These are phyloP conservation scores for Sarcophaga peregrina DNA, from an alignment of 1,140 invertebrate species.

Conservation along the genomic window DNA sequence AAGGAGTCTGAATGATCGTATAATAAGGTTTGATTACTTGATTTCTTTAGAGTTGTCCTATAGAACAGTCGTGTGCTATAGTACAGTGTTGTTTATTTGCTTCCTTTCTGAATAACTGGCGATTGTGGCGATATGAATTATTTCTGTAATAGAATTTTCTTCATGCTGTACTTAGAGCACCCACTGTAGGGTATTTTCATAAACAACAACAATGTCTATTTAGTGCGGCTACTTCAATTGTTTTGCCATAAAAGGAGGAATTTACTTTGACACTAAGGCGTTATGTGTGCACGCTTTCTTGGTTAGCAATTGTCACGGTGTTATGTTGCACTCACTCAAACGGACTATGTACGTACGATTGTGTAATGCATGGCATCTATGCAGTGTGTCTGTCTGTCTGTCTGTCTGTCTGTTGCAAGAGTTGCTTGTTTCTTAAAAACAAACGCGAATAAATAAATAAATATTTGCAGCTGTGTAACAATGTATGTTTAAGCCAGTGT, in stretches of 20 bases:
- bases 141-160: no score
- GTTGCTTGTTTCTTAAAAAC: not conserved
- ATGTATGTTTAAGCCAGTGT: conserved; percentile 15
- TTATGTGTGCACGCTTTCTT: conserved; percentile 38
- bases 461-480: conserved; percentile 22
- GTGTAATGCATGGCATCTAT: no score
- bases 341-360: not conserved
- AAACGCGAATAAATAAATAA: conserved; percentile 7
- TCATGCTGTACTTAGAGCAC: no score
- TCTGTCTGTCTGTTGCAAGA: not conserved
- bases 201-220: no score
- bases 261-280: conserved; percentile 48
- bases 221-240: conserved; percentile 44
- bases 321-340: conserved; percentile 11
- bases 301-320: conserved; percentile 41
- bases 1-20: no score
- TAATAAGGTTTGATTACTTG: no score
- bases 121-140: no score
- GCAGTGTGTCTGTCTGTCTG: not conserved
- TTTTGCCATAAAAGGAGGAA: conserved; percentile 45
- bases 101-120: no score
- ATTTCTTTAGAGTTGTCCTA: no score
- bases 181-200: no score
- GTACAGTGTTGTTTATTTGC: no score
- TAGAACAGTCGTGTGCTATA: no score